Evolutionary conservation across 2,888 invertebrate genomes (phyloP).

Genomic region (Eupithecia abbreviata): DNA sequence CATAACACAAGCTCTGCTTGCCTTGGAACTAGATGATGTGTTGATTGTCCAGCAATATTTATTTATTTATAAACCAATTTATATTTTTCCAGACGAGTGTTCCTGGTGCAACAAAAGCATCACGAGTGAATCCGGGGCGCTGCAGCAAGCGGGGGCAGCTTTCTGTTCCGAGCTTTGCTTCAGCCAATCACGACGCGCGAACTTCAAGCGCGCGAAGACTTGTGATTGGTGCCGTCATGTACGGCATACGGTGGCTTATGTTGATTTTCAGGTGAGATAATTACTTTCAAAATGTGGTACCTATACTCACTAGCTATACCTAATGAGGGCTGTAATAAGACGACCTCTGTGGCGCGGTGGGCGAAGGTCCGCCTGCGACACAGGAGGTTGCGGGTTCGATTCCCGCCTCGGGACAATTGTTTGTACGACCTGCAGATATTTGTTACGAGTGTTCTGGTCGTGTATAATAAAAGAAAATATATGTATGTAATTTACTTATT

Average conservation of each 20-base stretch:
- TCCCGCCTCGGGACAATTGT: too few relatives aligned
- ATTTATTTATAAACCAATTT: neutral
- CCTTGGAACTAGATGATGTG: too few relatives aligned
- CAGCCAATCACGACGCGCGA: constrained; percentile 93
- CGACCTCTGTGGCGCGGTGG: too few relatives aligned
- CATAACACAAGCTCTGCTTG: too few relatives aligned
- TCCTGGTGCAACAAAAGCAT: constrained; percentile 90
- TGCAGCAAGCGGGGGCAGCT: constrained; percentile 81
- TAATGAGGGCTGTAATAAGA: neutral
- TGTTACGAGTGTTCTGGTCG: too few relatives aligned
- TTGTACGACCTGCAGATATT: too few relatives aligned
- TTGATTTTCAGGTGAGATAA: constrained; percentile 89
- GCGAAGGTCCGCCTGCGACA: too few relatives aligned
- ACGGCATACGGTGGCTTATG: constrained; percentile 94
- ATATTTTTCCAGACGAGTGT: constrained; percentile 83
- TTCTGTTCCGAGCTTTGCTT: constrained; percentile 96
- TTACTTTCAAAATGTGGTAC: neutral
- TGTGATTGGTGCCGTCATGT: constrained; percentile 98
- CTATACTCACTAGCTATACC: too few relatives aligned
- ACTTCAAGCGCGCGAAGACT: constrained; percentile 95
- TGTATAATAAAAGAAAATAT: too few relatives aligned
- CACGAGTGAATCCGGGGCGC: constrained; percentile 80
- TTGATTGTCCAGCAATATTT: too few relatives aligned
- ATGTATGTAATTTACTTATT: too few relatives aligned
- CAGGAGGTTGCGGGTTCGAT: too few relatives aligned